phyloP scores from a whole-genome alignment of 2,113 vertebrate species.

The Bagarius yarrelli region DNA sequence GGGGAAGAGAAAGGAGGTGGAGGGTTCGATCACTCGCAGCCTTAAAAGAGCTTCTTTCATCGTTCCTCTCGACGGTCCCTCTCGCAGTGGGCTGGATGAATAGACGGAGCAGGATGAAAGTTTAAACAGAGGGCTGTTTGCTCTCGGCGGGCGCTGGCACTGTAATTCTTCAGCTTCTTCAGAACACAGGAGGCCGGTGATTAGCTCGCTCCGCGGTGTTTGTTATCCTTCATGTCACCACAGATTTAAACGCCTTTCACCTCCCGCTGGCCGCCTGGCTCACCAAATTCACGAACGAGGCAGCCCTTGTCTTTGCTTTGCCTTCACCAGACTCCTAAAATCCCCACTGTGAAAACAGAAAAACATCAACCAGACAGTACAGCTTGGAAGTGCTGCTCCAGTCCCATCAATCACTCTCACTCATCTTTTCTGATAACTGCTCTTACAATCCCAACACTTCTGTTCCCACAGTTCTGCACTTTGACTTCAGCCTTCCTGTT shows the following conservation, averaged over 20 bases:
- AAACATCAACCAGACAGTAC: background rate
- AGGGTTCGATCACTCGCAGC: constrained; percentile 26
- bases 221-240: constrained; percentile 63
- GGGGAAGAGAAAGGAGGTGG: constrained; percentile 28
- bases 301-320: background rate
- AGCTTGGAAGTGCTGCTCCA: background rate
- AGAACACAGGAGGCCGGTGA: constrained; percentile 51
- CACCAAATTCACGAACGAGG: constrained; percentile 22
- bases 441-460: background rate
- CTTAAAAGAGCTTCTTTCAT: constrained; percentile 45
- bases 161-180: constrained; percentile 61
- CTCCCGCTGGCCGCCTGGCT: constrained; percentile 23
- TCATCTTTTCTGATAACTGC: constrained; percentile 19
- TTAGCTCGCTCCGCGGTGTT: constrained; percentile 50
- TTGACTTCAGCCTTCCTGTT: constrained; percentile 58
- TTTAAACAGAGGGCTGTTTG: constrained; percentile 65
- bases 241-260: constrained; percentile 55
- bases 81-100: constrained; percentile 53
- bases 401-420: background rate
- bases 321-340: background rate
- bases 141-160: constrained; percentile 57
- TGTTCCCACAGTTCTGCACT: constrained; percentile 46
- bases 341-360: background rate
- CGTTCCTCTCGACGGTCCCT: constrained; percentile 26
- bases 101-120: constrained; percentile 52